Evolutionary conservation across 2,113 vertebrate species (phyloP).

Genomic region (Spilogale gracilis): DNA sequence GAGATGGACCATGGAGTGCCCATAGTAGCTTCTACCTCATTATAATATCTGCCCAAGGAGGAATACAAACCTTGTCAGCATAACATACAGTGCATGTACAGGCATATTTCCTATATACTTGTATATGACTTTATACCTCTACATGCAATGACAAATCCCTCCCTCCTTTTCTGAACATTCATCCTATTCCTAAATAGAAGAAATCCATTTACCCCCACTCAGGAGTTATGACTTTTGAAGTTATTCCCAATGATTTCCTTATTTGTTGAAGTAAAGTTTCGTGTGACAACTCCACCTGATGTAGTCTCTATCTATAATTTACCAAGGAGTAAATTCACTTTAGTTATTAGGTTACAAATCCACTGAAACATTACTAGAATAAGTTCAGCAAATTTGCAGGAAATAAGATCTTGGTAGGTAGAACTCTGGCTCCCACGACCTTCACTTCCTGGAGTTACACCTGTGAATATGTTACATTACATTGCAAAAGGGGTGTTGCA

Average conservation of each 20-base stretch:
- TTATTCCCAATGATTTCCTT: not conserved
- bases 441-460: not conserved
- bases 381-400: not conserved
- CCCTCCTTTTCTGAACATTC: not conserved
- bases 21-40: not conserved
- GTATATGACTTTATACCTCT: not conserved
- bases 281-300: not conserved
- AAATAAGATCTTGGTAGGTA: not conserved
- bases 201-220: not conserved
- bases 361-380: constrained; percentile 2
- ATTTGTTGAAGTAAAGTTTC: not conserved
- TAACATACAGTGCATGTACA: not conserved
- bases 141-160: not conserved
- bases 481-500: not conserved
- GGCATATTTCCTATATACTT: not conserved
- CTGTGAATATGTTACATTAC: not conserved
- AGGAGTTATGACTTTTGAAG: not conserved
- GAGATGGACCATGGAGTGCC: not conserved
- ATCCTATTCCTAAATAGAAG: not conserved
- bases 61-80: not conserved
- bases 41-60: not conserved
- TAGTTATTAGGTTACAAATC: not conserved
- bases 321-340: not conserved
- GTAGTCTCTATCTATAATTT: not conserved
- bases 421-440: not conserved